Conservation (phyloP, 2,113 vertebrate genomes). For the Macrotus californicus region DNA sequence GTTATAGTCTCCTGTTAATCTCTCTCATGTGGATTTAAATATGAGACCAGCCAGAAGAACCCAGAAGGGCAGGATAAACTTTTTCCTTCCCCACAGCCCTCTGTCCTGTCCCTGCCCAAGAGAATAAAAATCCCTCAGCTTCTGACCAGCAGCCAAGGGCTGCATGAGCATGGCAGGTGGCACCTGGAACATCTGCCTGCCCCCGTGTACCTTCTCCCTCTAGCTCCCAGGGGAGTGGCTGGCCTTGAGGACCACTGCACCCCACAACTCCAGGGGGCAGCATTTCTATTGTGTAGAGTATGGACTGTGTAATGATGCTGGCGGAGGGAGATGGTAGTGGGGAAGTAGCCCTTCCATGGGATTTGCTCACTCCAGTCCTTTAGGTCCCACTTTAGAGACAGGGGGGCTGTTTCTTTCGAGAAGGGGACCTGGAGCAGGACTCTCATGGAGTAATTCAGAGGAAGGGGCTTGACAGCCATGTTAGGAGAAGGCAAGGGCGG, state of each 20-base stretch:
- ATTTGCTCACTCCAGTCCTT: background rate
- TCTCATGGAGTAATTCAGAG: background rate
- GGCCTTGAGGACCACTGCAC: background rate
- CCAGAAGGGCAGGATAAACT: background rate
- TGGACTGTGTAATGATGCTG: accelerated
- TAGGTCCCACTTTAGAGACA: background rate
- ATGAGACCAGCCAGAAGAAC: background rate
- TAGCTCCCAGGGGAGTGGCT: background rate
- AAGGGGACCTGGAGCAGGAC: background rate
- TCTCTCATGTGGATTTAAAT: background rate
- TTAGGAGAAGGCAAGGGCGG: background rate
- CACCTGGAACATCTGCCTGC: background rate
- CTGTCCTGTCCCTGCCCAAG: background rate
- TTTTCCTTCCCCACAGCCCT: background rate
- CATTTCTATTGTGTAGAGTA: background rate
- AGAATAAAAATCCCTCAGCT: background rate
- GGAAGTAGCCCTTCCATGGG: background rate
- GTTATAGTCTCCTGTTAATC: background rate
- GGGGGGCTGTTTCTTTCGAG: background rate
- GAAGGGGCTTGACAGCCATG: background rate
- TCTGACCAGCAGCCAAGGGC: background rate
- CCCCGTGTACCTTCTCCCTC: accelerated
- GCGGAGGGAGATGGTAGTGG: accelerated
- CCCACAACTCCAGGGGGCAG: background rate
- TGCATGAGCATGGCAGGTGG: background rate